Evolutionary conservation across 2,797 vertebrate genomes (phyloP).

Genomic region (Hippopotamyrus pictus): DNA sequence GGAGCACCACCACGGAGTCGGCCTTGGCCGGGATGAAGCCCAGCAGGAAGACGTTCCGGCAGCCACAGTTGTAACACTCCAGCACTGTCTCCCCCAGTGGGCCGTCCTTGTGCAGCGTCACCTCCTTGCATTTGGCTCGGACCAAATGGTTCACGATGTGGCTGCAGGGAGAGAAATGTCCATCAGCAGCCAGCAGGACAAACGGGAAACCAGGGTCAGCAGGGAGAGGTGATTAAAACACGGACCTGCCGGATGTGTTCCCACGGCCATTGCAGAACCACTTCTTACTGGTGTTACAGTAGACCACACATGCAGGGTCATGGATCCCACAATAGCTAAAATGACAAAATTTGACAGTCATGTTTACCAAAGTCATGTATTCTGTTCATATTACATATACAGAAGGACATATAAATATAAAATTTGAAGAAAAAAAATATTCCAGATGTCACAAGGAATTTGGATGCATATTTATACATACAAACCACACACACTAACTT

Average conservation of each 20-base stretch:
- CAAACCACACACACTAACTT: neutral
- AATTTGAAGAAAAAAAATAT: neutral
- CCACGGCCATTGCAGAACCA: slow-evolving; percentile 99
- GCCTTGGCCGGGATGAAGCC: slow-evolving; percentile 97
- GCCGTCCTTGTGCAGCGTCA: slow-evolving; percentile 94
- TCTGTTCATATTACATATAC: neutral
- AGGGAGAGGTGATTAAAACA: neutral
- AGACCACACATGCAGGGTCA: slow-evolving; percentile 94
- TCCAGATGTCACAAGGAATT: neutral
- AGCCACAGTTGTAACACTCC: slow-evolving; percentile 96
- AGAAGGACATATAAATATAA: neutral
- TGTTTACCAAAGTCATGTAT: neutral
- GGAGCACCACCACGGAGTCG: slow-evolving; percentile 89
- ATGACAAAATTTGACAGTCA: neutral
- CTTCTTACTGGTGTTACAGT: slow-evolving; percentile 99
- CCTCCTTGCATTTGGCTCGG: slow-evolving; percentile 96
- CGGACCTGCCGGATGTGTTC: slow-evolving; percentile 94
- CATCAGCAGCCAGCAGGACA: neutral
- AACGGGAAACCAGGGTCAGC: neutral
- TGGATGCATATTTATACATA: neutral
- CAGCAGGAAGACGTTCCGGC: slow-evolving; percentile 91
- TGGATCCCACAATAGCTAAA: slow-evolving; percentile 97
- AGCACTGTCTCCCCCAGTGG: slow-evolving; percentile 91
- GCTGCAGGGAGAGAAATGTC: slow-evolving; percentile 51
- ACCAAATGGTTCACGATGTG: slow-evolving; percentile 98